These are phyloP conservation scores for Dicaeum eximium DNA, from an alignment of 2,113 vertebrate genomes.

Conservation along the genomic window DNA sequence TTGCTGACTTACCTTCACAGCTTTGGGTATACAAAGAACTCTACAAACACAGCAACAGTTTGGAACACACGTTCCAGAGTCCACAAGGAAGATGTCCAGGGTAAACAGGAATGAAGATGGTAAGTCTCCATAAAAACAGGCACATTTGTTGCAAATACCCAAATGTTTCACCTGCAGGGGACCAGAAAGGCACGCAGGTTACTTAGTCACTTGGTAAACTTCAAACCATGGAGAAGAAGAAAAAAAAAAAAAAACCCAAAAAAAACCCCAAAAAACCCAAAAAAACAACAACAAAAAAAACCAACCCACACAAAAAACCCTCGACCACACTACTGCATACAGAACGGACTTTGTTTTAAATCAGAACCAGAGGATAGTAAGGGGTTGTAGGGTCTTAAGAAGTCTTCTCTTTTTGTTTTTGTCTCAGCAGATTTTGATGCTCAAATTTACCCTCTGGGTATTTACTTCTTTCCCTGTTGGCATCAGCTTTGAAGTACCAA, in stretches of 20 bases:
- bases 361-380: background rate
- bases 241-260: no score
- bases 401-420: background rate
- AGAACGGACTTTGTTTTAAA: background rate
- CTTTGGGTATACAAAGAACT: background rate
- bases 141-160: background rate
- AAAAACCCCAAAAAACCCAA: no score
- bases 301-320: background rate
- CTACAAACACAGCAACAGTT: background rate
- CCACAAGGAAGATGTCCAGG: background rate
- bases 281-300: no score
- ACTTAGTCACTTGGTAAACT: background rate
- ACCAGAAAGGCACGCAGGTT: background rate
- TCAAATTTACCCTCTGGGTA: background rate
- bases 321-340: background rate
- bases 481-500: conserved; percentile 13
- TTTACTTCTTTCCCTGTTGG: background rate
- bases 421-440: background rate
- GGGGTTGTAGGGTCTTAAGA: background rate
- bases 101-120: background rate
- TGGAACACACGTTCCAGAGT: background rate
- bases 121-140: background rate
- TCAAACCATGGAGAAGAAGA: background rate
- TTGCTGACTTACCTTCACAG: background rate
- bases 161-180: background rate